Evolutionary conservation across 2,888 invertebrate species (phyloP).

Genomic region (Xestia c-nigrum): DNA sequence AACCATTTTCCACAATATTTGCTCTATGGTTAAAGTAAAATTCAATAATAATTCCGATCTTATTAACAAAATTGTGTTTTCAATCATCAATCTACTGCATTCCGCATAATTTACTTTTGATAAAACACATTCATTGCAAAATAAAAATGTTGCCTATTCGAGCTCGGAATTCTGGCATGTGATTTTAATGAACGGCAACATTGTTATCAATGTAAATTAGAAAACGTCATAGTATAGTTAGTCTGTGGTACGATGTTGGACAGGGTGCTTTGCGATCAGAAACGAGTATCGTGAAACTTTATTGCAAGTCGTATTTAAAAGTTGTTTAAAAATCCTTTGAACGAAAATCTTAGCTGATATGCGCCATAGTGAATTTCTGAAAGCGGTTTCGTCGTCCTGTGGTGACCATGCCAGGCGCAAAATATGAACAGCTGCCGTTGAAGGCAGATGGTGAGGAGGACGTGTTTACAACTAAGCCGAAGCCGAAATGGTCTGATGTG

Average conservation of each 20-base stretch:
- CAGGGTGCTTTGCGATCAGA: neutral
- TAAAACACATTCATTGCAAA: neutral
- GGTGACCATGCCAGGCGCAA: constrained; percentile 82
- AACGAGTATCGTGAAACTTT: constrained; percentile 47
- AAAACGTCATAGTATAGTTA: constrained; percentile 40
- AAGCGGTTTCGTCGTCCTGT: constrained; percentile 68
- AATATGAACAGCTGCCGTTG: constrained; percentile 88
- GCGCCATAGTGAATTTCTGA: constrained; percentile 72
- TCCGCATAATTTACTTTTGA: neutral
- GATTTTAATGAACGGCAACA: constrained; percentile 26
- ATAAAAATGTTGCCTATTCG: neutral
- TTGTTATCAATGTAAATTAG: constrained; percentile 26
- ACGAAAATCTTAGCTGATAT: constrained; percentile 76
- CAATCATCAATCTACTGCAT: neutral
- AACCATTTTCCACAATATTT: neutral
- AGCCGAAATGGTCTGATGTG: constrained; percentile 82
- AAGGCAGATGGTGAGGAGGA: constrained; percentile 84
- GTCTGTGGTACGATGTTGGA: constrained; percentile 42
- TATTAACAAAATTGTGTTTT: neutral
- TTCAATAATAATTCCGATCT: neutral
- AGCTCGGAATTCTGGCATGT: neutral
- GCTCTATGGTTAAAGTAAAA: neutral
- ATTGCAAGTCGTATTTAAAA: constrained; percentile 48
- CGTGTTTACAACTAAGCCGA: constrained; percentile 81
- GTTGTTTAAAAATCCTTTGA: constrained; percentile 49